Percentiles rank a stretch among this genome's conserved stretches.
phyloP scores from a whole-genome alignment of 2,113 vertebrate species.

The Megaleporinus macrocephalus region DNA sequence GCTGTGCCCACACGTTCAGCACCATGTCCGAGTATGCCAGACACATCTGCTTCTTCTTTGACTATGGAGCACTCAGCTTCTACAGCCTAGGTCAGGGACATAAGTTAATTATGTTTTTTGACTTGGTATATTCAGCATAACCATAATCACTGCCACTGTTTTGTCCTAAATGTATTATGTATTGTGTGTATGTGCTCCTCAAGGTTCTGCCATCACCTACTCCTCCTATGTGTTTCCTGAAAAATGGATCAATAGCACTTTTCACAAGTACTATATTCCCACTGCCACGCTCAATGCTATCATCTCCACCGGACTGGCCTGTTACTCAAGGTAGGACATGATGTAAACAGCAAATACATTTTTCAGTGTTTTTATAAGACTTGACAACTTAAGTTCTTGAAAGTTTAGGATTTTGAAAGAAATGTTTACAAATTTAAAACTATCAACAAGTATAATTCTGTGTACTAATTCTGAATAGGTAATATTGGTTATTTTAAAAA shows the following conservation, averaged over 20 bases:
- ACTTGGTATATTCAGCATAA: not conserved
- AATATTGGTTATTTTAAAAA: too few species aligned
- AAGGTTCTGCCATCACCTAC: slow-evolving; percentile 90
- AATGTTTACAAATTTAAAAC: too few species aligned
- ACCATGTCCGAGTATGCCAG: slow-evolving; percentile 79
- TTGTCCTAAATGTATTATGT: not conserved
- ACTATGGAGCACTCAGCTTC: slow-evolving; percentile 83
- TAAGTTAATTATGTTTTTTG: not conserved
- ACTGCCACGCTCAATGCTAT: slow-evolving; percentile 79
- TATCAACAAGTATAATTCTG: too few species aligned
- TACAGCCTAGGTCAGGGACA: slow-evolving; percentile 82
- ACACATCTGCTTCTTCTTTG: slow-evolving; percentile 88
- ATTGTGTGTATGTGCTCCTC: not conserved
- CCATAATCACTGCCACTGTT: not conserved
- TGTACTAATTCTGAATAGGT: too few species aligned
- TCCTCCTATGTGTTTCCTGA: slow-evolving; percentile 85
- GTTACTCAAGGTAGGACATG: slow-evolving; percentile 88
- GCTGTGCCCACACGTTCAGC: slow-evolving; percentile 88
- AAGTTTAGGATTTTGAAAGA: too few species aligned
- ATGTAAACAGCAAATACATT: not conserved
- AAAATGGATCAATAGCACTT: slow-evolving; percentile 79
- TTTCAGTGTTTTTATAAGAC: not conserved
- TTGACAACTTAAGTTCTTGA: not conserved
- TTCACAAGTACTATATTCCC: slow-evolving; percentile 81
- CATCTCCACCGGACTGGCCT: slow-evolving; percentile 82